Conservation (phyloP, 1,140 invertebrate genomes). For the Anastrepha obliqua region DNA sequence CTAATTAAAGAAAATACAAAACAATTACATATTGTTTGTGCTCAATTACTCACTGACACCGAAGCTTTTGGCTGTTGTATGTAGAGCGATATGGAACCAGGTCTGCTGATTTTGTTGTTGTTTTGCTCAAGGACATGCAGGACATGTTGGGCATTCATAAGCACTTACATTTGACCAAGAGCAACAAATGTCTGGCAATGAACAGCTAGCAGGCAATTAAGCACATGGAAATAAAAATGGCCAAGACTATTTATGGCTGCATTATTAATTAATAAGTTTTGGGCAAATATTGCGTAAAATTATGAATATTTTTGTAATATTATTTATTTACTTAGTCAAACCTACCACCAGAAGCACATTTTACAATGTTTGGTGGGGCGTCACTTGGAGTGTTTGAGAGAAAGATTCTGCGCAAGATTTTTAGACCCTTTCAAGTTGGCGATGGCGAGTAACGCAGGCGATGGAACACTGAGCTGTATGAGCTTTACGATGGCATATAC, state of each 20-base stretch:
- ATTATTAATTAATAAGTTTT: not conserved
- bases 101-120: not conserved
- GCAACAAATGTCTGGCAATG: constrained; percentile 40
- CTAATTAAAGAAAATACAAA: constrained; percentile 49
- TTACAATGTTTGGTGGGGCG: no score
- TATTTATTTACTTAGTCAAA: no score
- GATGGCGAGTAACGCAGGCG: no score
- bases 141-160: not conserved
- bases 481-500: no score
- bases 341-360: no score
- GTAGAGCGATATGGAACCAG: not conserved
- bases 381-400: no score
- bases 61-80: not conserved
- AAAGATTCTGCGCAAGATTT: no score
- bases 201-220: constrained; percentile 2
- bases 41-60: constrained; percentile 7
- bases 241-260: not conserved
- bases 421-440: no score
- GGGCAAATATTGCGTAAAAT: not conserved
- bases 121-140: not conserved
- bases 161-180: constrained; percentile 20
- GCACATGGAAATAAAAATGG: not conserved
- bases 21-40: constrained; percentile 26
- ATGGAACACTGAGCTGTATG: no score
- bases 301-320: not conserved